A percentile compares a stretch with the other conserved stretches of the same genome.
Evolutionary conservation across 2,888 invertebrate genomes (phyloP).

Genomic region (Ectemnius cavifrons): DNA sequence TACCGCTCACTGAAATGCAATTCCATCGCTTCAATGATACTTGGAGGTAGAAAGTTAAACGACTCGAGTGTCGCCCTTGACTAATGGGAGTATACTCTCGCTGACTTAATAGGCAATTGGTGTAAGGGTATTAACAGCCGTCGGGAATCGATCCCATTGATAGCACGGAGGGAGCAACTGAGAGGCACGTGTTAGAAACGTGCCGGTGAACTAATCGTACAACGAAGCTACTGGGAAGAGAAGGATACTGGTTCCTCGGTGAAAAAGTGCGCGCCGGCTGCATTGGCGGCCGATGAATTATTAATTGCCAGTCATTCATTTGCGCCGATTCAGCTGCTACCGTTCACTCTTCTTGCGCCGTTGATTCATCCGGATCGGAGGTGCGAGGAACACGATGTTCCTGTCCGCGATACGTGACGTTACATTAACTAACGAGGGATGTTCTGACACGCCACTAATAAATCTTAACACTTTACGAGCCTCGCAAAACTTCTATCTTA

Average conservation of each 20-base stretch:
- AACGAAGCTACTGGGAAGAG: neutral
- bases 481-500: too few species aligned
- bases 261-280: neutral
- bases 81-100: too few species aligned
- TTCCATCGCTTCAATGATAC: too few species aligned
- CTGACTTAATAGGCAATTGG: too few species aligned
- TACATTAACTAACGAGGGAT: conserved; percentile 6
- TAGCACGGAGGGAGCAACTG: too few species aligned
- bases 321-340: conserved; percentile 29
- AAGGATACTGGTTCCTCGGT: neutral
- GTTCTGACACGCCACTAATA: neutral
- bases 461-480: neutral
- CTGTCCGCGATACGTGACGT: conserved; percentile 7
- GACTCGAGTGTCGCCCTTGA: too few species aligned
- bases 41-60: too few species aligned
- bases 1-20: too few species aligned
- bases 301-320: conserved; percentile 57
- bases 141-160: too few species aligned
- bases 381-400: conserved; percentile 14
- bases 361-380: conserved; percentile 34
- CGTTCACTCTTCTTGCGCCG: conserved; percentile 19
- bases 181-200: neutral
- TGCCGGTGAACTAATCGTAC: neutral
- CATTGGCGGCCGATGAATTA: conserved; percentile 51
- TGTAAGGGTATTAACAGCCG: too few species aligned